phyloP scores from a whole-genome alignment of 2,797 vertebrate species.

The Crax fasciolata region DNA sequence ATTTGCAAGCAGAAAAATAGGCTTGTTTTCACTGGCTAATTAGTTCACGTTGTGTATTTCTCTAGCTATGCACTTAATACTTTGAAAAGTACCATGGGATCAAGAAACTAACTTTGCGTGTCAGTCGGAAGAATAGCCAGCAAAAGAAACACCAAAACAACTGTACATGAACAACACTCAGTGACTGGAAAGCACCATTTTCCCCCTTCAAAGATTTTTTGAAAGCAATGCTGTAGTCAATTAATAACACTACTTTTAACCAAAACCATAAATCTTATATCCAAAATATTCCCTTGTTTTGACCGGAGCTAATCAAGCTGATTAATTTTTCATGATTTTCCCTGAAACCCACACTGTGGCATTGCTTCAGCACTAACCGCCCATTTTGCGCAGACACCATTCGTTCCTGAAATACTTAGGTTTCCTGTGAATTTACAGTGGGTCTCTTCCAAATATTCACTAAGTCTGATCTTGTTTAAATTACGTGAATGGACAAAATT shows the following conservation, averaged over 20 bases:
- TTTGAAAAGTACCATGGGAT: not conserved
- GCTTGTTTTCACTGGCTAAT: conserved; percentile 38
- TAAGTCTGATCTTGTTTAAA: conserved; percentile 67
- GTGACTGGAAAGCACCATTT: not conserved
- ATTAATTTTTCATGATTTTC: conserved; percentile 52
- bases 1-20: not conserved
- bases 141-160: not conserved
- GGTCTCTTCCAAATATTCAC: conserved; percentile 27
- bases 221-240: not conserved
- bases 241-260: conserved; percentile 1
- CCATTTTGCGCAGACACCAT: not conserved
- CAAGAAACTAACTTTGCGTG: not conserved
- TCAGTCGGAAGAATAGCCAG: not conserved
- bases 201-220: not conserved
- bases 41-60: conserved; percentile 2
- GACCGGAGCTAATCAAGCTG: not conserved
- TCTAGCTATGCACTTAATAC: not conserved
- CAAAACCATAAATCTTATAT: conserved; percentile 14
- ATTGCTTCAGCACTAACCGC: not conserved
- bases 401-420: conserved; percentile 35
- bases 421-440: conserved; percentile 50
- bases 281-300: conserved; percentile 35
- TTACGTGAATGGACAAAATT: conserved; percentile 50
- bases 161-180: not conserved
- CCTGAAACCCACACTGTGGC: conserved; percentile 48